Conservation (phyloP, 2,113 vertebrate genomes). For the Actenoides lindsayi region DNA sequence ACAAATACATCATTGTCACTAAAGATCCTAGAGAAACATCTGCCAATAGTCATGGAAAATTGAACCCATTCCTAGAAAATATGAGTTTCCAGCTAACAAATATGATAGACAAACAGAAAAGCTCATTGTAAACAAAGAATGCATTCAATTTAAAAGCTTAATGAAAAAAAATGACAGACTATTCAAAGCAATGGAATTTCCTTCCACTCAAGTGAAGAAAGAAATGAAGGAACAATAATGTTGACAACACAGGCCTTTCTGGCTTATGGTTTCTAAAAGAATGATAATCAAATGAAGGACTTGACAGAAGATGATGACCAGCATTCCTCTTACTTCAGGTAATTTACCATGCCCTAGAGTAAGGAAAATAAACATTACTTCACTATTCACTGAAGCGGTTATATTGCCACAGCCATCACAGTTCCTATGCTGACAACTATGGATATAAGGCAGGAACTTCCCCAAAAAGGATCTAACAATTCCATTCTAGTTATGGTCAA, state of each 20-base stretch:
- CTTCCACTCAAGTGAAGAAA: neutral
- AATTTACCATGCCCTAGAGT: neutral
- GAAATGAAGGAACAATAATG: neutral
- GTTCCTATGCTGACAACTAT: neutral
- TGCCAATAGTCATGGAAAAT: slow-evolving; percentile 42
- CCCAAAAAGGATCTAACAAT: neutral
- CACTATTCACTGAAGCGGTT: neutral
- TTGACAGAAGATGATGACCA: neutral
- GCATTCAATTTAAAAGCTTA: neutral
- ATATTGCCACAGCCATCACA: neutral
- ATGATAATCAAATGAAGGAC: neutral
- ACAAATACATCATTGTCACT: slow-evolving; percentile 58
- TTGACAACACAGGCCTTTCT: neutral
- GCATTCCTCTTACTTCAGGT: neutral
- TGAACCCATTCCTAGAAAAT: slow-evolving; percentile 43
- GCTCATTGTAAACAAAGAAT: neutral
- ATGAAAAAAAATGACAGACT: slow-evolving; percentile 9
- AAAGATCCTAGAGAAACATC: slow-evolving; percentile 35
- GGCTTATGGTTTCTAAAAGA: neutral
- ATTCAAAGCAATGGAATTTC: neutral
- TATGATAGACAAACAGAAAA: neutral
- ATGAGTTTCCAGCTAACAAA: slow-evolving; percentile 20
- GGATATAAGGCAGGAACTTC: neutral
- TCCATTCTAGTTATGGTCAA: neutral
- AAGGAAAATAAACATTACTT: neutral